Conservation (phyloP, 1,140 invertebrate genomes). For the Musca domestica region DNA sequence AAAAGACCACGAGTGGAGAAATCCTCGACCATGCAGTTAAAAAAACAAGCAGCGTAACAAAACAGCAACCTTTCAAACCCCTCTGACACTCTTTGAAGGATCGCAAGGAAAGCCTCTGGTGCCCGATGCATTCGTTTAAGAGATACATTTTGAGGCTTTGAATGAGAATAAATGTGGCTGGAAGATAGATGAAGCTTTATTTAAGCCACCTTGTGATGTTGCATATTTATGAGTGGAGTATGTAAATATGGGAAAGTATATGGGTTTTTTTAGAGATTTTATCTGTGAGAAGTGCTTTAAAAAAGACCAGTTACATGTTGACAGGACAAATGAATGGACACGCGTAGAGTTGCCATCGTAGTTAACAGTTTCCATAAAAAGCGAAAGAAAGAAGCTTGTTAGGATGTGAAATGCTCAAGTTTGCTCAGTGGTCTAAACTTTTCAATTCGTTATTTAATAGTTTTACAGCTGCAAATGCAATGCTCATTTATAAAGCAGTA, state of each 20-base stretch:
- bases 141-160: not conserved
- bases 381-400: too few species aligned
- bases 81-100: slow-evolving; percentile 15
- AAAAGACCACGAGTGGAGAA: not conserved
- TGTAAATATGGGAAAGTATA: not conserved
- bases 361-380: too few species aligned
- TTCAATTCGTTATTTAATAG: too few species aligned
- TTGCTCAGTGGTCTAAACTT: too few species aligned
- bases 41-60: not conserved
- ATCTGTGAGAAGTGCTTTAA: not conserved
- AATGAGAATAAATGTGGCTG: not conserved
- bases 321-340: not conserved
- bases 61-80: slow-evolving; percentile 4
- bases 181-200: slow-evolving; percentile 7
- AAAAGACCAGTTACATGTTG: not conserved
- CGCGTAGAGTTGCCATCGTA: too few species aligned
- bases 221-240: slow-evolving; percentile 19
- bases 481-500: too few species aligned
- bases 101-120: slow-evolving; percentile 1
- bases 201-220: slow-evolving; percentile 13
- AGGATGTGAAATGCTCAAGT: too few species aligned
- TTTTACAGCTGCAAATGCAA: too few species aligned
- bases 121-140: too few species aligned
- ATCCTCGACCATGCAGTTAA: not conserved
- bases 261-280: slow-evolving; percentile 7